These are phyloP conservation scores for Eupithecia subumbrata DNA, from an alignment of 2,888 invertebrate species.

Conservation along the genomic window DNA sequence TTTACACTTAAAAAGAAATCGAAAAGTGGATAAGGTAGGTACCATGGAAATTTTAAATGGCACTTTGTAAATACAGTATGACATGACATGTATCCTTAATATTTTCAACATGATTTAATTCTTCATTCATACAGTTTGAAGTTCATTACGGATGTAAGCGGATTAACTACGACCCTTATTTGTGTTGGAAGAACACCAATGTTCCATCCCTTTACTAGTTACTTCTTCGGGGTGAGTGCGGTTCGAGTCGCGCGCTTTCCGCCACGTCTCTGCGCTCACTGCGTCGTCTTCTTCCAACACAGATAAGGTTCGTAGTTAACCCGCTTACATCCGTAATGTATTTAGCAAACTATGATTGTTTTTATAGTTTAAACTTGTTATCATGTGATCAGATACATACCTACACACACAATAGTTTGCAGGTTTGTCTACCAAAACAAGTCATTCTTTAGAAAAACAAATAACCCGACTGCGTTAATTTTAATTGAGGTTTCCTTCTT, in stretches of 20 bases:
- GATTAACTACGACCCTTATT: too few relatives aligned
- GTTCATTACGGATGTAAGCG: neutral
- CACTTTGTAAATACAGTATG: conserved; percentile 2
- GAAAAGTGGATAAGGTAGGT: neutral
- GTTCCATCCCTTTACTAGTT: too few relatives aligned
- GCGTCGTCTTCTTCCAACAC: too few relatives aligned
- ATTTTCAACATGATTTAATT: neutral
- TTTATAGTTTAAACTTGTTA: neutral
- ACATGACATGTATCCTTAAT: neutral
- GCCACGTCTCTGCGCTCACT: too few relatives aligned
- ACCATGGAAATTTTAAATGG: neutral
- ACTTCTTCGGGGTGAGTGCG: too few relatives aligned
- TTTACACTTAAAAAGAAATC: conserved; percentile 1
- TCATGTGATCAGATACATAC: neutral
- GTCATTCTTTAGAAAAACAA: neutral
- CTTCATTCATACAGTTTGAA: neutral
- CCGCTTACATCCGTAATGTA: too few relatives aligned
- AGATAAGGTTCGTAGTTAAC: too few relatives aligned
- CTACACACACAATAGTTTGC: neutral
- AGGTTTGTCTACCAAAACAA: neutral
- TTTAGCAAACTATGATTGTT: too few relatives aligned
- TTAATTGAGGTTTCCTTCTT: neutral
- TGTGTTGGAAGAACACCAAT: too few relatives aligned
- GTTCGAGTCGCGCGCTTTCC: too few relatives aligned
- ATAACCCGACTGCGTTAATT: neutral